phyloP scores from a whole-genome alignment of 2,888 invertebrate species.

The Chrysodeixis includens region DNA sequence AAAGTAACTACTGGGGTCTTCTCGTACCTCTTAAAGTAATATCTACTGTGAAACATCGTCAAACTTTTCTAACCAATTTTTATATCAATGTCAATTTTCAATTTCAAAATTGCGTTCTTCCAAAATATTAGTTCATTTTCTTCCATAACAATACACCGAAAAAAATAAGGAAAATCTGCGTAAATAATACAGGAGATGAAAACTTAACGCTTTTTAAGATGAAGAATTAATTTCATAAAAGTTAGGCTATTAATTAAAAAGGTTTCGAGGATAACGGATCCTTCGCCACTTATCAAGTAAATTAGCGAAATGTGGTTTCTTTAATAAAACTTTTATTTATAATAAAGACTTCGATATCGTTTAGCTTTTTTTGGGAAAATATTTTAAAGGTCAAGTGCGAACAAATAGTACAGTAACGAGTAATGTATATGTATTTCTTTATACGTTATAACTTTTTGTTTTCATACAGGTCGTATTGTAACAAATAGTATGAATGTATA shows the following conservation, averaged over 20 bases:
- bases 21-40: too few relatives aligned
- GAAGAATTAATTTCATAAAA: slow-evolving; percentile 13
- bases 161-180: background rate
- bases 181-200: slow-evolving; percentile 10
- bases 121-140: background rate
- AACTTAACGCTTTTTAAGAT: background rate
- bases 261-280: background rate
- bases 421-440: background rate
- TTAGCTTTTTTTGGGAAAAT: background rate
- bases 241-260: slow-evolving; percentile 23
- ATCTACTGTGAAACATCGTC: too few relatives aligned
- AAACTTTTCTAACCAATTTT: too few relatives aligned
- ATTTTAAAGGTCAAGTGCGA: background rate
- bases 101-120: too few relatives aligned
- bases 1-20: too few relatives aligned
- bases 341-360: background rate
- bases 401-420: background rate
- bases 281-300: slow-evolving; percentile 8
- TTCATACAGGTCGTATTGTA: too few relatives aligned
- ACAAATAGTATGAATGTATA: too few relatives aligned
- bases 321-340: background rate
- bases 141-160: background rate
- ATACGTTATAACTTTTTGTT: too few relatives aligned
- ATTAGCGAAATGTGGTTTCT: slow-evolving; percentile 2
- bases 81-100: too few relatives aligned